These are phyloP conservation scores for Maccullochella peelii DNA, from an alignment of 2,113 vertebrate species.

Conservation along the genomic window DNA sequence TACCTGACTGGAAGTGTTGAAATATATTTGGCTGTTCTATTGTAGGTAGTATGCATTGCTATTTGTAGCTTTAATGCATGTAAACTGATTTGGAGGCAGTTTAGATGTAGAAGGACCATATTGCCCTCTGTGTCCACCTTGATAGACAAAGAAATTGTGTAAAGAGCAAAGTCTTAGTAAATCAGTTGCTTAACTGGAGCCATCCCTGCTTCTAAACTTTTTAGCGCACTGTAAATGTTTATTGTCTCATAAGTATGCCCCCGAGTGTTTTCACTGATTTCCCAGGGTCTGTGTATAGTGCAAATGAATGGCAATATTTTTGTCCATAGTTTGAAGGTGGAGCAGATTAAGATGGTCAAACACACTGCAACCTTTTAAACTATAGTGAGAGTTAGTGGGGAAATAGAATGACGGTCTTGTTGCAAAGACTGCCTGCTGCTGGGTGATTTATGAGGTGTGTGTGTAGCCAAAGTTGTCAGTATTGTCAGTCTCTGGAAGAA, in stretches of 20 bases:
- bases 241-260: constrained; percentile 43
- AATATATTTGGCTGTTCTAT: constrained; percentile 3
- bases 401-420: background rate
- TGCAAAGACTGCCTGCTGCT: background rate
- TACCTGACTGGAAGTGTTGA: background rate
- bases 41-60: background rate
- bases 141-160: constrained; percentile 13
- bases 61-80: background rate
- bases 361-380: background rate
- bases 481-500: constrained; percentile 7
- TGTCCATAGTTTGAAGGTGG: background rate
- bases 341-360: constrained; percentile 6
- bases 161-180: background rate
- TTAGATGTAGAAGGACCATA: background rate
- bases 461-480: constrained; percentile 60
- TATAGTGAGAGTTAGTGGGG: constrained; percentile 2
- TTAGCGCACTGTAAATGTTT: constrained; percentile 57
- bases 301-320: constrained; percentile 16
- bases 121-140: background rate
- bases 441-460: constrained; percentile 23
- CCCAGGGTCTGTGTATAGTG: constrained; percentile 33
- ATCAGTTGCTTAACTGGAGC: constrained; percentile 31
- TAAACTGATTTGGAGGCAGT: background rate
- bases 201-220: constrained; percentile 15
- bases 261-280: constrained; percentile 27